Percentiles rank a stretch among this genome's conserved stretches.
These are phyloP conservation scores for Phaetusa simplex DNA, from an alignment of 2,113 vertebrate species.

Conservation along the genomic window DNA sequence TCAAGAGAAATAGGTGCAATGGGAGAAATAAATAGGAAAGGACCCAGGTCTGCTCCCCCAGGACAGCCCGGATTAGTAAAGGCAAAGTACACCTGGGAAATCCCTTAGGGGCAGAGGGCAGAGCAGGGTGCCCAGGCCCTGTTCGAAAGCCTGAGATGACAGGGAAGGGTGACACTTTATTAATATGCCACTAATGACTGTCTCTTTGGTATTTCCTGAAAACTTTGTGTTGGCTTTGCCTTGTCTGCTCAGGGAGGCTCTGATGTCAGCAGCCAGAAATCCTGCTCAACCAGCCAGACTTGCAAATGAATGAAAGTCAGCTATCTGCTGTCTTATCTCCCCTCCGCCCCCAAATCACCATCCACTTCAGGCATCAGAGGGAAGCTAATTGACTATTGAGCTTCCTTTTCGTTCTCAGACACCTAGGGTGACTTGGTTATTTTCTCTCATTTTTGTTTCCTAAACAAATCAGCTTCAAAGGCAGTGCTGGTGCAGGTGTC, in stretches of 20 bases:
- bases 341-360: neutral
- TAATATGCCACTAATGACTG: conserved; percentile 1
- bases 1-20: neutral
- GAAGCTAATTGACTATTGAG: conserved; percentile 4
- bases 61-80: neutral
- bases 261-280: conserved; percentile 53
- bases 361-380: neutral
- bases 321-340: conserved; percentile 14
- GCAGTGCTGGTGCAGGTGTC: neutral
- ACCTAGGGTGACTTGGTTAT: neutral
- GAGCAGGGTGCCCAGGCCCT: neutral
- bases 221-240: neutral
- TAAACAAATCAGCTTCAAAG: neutral
- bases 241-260: neutral
- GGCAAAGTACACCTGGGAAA: neutral
- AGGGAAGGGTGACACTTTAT: neutral
- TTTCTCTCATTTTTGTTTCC: conserved; percentile 39
- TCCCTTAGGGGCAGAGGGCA: neutral
- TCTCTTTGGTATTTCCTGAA: conserved; percentile 22
- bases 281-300: neutral
- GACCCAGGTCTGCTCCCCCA: accelerated
- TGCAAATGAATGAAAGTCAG: neutral
- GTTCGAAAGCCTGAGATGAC: neutral
- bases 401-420: conserved; percentile 10
- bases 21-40: neutral